Evolutionary conservation across 2,888 invertebrate genomes (phyloP), one percentile per base, ranked within the genome.

Genomic region (Heliconius charithonia): DNA sequence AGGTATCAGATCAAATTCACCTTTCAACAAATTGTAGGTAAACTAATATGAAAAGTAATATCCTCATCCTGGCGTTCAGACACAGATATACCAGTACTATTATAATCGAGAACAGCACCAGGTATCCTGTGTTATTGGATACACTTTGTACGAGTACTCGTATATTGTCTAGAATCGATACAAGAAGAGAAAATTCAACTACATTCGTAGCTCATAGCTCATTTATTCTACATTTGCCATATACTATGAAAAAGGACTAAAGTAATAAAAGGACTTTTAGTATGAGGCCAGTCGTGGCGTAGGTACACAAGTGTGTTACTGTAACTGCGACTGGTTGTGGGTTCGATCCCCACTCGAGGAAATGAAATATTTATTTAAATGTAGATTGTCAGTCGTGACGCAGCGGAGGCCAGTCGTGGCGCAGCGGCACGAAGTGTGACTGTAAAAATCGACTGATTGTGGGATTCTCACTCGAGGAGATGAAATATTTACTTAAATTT

Each of bases 21-120:
- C 87, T 90, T 87, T 89, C 86, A 86, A 86, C 86, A 87, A 86
- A 89, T 88, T 89, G 87, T 86, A 90, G 87, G 86, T 85, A 87
- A 88, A 86, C 79, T 29, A 66, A 67, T 32, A 19, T 10, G 29
- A 66, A 66, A 56, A 45, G 22, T 27, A 29, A 75, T 27, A 56
- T 75, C 56, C 9, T 4, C 32, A n/a, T 67, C 51, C 29, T 66
- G 13, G 12, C 3, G 25, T 7, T 51, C 27, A 51, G 16, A 56
- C 19, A 22, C 0, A 59, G 56, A 41, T 69, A 69, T 72, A 59
- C 59, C 22, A 13, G 72, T 63, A 41, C 62, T 25, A 63, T 45
- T 74, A 63, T 27, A 74, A 74, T 45, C 41, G 63, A 22, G 41
- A 73, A 73, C 25, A 12, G 12, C n/a, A n/a, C 45, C 41, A 45